A percentile compares a stretch with the other conserved stretches of the same genome.
Evolutionary conservation across 2,888 invertebrate genomes (phyloP).

Genomic region (Drosophila monieri): DNA sequence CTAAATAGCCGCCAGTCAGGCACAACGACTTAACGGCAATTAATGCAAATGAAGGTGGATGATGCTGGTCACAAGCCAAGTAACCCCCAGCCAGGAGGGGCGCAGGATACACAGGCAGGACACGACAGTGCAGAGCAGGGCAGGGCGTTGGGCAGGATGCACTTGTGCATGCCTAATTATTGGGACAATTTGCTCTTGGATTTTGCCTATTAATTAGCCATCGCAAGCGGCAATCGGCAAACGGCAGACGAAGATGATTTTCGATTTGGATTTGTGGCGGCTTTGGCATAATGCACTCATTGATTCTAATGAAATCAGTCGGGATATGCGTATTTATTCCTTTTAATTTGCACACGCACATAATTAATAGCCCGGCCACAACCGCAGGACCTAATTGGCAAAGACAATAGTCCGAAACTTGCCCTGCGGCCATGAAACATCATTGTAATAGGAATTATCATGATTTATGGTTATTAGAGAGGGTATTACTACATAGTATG

Average conservation of each 20-base stretch:
- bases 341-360: conserved; percentile 67
- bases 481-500: neutral
- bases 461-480: conserved; percentile 55
- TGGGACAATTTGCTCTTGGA: conserved; percentile 74
- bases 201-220: conserved; percentile 79
- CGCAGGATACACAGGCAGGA: neutral
- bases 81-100: conserved; percentile 1
- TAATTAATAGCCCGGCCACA: conserved; percentile 63
- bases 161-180: conserved; percentile 79
- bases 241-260: conserved; percentile 42
- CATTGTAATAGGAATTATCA: conserved; percentile 24
- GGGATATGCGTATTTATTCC: conserved; percentile 34
- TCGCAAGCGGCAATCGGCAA: conserved; percentile 55
- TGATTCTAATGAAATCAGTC: conserved; percentile 76
- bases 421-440: conserved; percentile 12
- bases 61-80: conserved; percentile 38
- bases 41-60: conserved; percentile 76
- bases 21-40: conserved; percentile 71
- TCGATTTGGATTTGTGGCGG: conserved; percentile 57
- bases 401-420: conserved; percentile 17
- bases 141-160: conserved; percentile 46
- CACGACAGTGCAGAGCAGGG: neutral
- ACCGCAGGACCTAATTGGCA: conserved; percentile 55
- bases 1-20: conserved; percentile 50
- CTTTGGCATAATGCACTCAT: conserved; percentile 70